These are phyloP conservation scores for Aelia acuminata DNA, from an alignment of 2,888 invertebrate genomes.

Conservation along the genomic window DNA sequence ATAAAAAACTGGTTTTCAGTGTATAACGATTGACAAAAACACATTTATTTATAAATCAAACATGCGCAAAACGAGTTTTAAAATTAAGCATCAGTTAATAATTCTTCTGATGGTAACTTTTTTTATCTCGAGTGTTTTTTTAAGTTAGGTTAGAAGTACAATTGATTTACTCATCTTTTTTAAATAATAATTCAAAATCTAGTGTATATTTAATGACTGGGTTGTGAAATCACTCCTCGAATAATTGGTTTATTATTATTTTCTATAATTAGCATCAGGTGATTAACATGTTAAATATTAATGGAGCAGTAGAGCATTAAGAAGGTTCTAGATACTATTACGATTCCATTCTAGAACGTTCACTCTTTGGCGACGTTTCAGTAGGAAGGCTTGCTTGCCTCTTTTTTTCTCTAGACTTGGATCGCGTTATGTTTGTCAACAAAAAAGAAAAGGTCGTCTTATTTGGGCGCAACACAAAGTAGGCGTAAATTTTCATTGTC, in stretches of 20 bases:
- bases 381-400: background rate
- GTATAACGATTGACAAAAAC: background rate
- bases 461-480: background rate
- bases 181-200: background rate
- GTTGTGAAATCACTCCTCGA: background rate
- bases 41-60: background rate
- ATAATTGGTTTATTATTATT: background rate
- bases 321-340: background rate
- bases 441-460: background rate
- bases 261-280: no score
- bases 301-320: no score
- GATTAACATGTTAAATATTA: no score
- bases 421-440: background rate
- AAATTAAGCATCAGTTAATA: background rate
- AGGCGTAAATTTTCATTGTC: no score
- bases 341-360: background rate
- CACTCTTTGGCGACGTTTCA: background rate
- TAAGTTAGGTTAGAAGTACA: background rate
- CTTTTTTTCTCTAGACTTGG: background rate
- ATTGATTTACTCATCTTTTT: background rate
- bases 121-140: background rate
- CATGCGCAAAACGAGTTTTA: background rate
- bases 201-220: background rate
- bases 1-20: no score
- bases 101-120: background rate